Percentiles rank a stretch among this genome's conserved stretches.
Conservation (phyloP, 35 echinoderm and acorn worm genomes). For the Nesometra sesokonis region DNA sequence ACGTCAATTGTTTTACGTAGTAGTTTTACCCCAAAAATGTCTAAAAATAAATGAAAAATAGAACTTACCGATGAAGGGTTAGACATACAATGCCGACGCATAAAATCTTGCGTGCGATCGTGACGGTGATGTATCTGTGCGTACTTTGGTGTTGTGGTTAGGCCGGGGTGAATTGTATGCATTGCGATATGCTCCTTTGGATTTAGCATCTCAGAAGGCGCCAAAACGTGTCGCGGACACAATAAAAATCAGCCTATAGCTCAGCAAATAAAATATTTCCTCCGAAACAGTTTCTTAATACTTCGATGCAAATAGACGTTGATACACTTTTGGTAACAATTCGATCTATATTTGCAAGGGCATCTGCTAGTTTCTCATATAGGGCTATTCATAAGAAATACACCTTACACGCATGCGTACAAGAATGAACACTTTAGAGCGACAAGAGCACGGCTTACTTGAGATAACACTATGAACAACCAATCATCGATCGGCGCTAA, state of each 20-base stretch:
- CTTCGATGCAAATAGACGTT: neutral
- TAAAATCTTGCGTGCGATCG: neutral
- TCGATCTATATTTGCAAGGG: neutral
- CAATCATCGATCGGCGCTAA: neutral
- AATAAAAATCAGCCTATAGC: neutral
- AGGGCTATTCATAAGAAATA: neutral
- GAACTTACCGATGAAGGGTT: neutral
- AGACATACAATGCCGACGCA: neutral
- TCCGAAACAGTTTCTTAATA: neutral
- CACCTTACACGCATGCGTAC: neutral
- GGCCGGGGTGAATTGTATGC: neutral
- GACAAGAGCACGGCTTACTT: neutral
- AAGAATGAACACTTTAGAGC: neutral
- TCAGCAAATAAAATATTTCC: neutral
- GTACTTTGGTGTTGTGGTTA: neutral
- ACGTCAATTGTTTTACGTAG: neutral
- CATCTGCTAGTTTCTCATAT: neutral
- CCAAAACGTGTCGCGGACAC: neutral
- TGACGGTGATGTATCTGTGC: neutral
- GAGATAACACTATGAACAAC: neutral
- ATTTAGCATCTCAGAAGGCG: neutral
- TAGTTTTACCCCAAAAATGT: too few relatives aligned
- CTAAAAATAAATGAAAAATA: neutral
- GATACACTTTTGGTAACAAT: neutral
- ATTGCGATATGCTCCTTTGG: neutral